Percentiles rank a stretch among this genome's conserved stretches.
Conservation (phyloP, 2,113 vertebrate species). For the Eulemur macaco region DNA sequence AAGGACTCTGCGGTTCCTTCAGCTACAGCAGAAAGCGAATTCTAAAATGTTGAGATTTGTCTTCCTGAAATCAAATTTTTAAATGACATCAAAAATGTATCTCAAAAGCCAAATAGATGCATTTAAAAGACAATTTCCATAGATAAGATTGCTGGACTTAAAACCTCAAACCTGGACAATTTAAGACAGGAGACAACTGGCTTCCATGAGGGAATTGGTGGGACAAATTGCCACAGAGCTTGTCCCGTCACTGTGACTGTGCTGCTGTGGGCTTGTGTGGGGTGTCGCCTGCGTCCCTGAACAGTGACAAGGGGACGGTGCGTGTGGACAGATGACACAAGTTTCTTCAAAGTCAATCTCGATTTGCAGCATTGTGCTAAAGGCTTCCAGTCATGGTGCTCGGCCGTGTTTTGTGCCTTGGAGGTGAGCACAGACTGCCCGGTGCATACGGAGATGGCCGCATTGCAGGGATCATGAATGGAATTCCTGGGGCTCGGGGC, state of each 20-base stretch:
- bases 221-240: not conserved
- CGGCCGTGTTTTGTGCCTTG: fast-evolving
- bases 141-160: not conserved
- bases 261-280: too few species aligned
- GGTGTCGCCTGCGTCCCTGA: not conserved
- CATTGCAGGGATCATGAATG: fast-evolving
- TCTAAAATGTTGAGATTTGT: not conserved
- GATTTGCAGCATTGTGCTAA: fast-evolving
- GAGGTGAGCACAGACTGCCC: fast-evolving
- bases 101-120: not conserved
- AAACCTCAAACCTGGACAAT: not conserved
- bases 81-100: not conserved
- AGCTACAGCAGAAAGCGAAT: not conserved
- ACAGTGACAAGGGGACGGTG: fast-evolving
- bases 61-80: not conserved
- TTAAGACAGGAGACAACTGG: not conserved
- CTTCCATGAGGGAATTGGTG: not conserved
- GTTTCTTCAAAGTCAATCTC: not conserved
- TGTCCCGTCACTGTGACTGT: too few species aligned
- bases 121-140: not conserved
- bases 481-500: too few species aligned
- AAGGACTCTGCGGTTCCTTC: fast-evolving
- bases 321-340: fast-evolving
- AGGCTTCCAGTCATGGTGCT: fast-evolving
- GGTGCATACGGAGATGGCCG: fast-evolving